Base-by-base conservation (phyloP, 2,113 vertebrate genomes). In the Mirounga angustirostris region DNA sequence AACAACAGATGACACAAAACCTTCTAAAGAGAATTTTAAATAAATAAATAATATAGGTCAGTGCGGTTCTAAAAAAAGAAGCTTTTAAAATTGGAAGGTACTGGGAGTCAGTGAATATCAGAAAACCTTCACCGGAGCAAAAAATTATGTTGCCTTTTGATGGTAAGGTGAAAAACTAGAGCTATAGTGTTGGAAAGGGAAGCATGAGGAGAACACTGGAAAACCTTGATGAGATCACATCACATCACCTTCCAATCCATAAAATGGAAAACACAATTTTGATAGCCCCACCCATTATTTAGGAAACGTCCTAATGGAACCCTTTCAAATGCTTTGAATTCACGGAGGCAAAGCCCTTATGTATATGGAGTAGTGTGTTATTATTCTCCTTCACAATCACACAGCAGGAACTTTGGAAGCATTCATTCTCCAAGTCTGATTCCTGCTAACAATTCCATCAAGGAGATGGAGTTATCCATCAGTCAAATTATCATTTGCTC, bases 31-130 rank as follows among this genome's bases (percentile, higher is more conserved):
- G 30, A 94, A 84, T 89, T 94, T 67, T 84, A 99, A 98, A 99
- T 98, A 98, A 99, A 98, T 98, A 99, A 98, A 98, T 98, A 98
- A 98, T 96, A 88, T 0, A 0, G 54, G 46, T 78, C 90, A 97
- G 94, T 56, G 87, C 89, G 22, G 19, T 84, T 63, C 83, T 94
- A 11, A 94, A 58, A 69, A 71, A 69, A 96, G 80, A 97, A 96
- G 91, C 92, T 97, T 94, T 98, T 86, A 97, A 82, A 43, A 50
- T 92, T 89, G 74, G 61, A 63, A 84, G 91, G 91, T 56, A 43
- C 5, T 28, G 59, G 52, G 40, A 83, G 7, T 16, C 22, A 15
- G 61, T 76, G 76, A 88, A 28, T 63, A 43, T 9, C 1, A 4
- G 43, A 80, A 91, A 43, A 40, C 14, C 24, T 71, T 54, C 92